Base-by-base conservation (phyloP, 2,113 vertebrate species). In the Myotis davidii region DNA sequence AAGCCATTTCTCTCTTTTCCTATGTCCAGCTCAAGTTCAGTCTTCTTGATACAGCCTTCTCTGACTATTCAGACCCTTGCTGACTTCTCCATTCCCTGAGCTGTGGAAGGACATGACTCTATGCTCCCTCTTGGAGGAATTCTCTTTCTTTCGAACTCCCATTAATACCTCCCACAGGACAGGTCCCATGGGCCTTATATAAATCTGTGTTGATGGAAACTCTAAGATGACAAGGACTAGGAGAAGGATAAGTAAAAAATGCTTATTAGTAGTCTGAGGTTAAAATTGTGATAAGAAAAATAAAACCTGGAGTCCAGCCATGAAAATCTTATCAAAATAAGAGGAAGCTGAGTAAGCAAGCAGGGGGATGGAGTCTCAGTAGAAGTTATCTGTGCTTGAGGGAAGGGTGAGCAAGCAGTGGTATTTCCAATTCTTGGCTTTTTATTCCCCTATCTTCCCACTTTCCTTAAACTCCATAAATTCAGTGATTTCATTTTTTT, bases 281-380 rank as follows among this genome's bases (percentile, higher is more conserved):
- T 74, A 77, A 70, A 90, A 59, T 27, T 85, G n/a, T 56, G 34
- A 56, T 42, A 72, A 90, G 42, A 85, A 29, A 94, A 85, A 78
- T 27, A 42, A 85, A 42, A 94, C 52, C 21, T 67, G 61, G 42
- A 86, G 73, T 79, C 52, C 23, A 86, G 64, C 21, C 29, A 73
- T 86, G 42, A 91, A 94, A 85, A 79, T 70, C 42, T 79, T 90
- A 12, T 59, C 34, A 45, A 91, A 86, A 54, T 13, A n/a, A 20
- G 34, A 94, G 14, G 81, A 85, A 52, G 73, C n/a, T 61, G 16
- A 78, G 8, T 61, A 78, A 86, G 16, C 54, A 74, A 91, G 27
- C 5, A 48, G 18, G 21, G 78, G 7, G 8, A 85, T 29, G 27
- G 42, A 9, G 29, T 45, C 65, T 65, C 29, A 64, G 29, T 64